These are phyloP conservation scores for Anagrus nilaparvatae DNA, from an alignment of 1,140 invertebrate genomes.

Conservation along the genomic window DNA sequence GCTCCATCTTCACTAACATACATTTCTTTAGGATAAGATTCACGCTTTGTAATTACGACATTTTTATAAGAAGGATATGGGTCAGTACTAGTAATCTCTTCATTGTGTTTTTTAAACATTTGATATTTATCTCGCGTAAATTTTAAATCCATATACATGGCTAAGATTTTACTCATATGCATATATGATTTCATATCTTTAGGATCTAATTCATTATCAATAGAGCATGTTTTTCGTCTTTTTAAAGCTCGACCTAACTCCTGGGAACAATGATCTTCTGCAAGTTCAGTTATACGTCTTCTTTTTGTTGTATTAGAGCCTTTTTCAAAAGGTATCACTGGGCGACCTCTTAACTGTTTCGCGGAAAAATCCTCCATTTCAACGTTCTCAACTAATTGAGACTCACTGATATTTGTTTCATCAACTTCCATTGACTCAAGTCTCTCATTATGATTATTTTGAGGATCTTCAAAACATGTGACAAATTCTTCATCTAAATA, in stretches of 20 bases:
- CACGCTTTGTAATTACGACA: not conserved
- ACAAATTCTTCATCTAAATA: not conserved
- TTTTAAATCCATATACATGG: slow-evolving; percentile 6
- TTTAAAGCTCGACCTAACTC: too few species aligned
- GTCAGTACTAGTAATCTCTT: too few species aligned
- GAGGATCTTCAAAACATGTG: not conserved
- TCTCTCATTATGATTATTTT: not conserved
- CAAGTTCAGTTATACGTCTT: not conserved
- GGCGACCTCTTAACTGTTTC: not conserved
- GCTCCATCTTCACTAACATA: not conserved
- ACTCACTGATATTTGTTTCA: not conserved
- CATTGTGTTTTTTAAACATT: slow-evolving; percentile 2
- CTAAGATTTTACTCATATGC: not conserved
- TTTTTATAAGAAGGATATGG: not conserved
- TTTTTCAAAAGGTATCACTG: not conserved
- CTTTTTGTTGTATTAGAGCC: not conserved
- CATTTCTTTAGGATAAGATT: slow-evolving; percentile 1
- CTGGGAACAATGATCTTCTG: too few species aligned
- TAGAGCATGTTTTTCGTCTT: too few species aligned
- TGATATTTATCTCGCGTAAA: slow-evolving; percentile 3
- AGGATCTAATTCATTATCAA: too few species aligned
- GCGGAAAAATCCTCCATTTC: too few species aligned
- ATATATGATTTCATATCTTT: slow-evolving; percentile 1
- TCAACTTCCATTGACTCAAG: not conserved
- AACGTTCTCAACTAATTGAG: too few species aligned